A percentile compares a stretch with the other conserved stretches of the same genome.
Evolutionary conservation across 2,797 vertebrate species (phyloP).

Genomic region (Falco rusticolus): DNA sequence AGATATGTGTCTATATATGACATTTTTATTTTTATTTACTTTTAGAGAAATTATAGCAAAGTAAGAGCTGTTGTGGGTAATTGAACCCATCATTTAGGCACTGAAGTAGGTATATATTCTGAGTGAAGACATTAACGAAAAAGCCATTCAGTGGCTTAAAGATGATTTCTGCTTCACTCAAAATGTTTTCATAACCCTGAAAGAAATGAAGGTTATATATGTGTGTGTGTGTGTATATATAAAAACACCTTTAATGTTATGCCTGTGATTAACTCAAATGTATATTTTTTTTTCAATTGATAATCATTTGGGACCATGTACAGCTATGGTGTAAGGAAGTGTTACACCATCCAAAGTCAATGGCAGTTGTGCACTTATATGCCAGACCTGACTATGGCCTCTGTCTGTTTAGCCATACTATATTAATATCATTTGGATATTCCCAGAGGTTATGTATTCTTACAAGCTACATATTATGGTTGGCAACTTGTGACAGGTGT

Average conservation of each 20-base stretch:
- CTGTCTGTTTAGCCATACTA: slow-evolving; percentile 28
- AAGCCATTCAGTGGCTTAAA: neutral
- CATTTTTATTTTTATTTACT: neutral
- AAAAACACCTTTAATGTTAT: neutral
- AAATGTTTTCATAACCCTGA: neutral
- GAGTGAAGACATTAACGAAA: neutral
- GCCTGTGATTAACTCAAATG: neutral
- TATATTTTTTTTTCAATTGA: neutral
- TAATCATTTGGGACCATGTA: neutral
- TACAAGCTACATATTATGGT: neutral
- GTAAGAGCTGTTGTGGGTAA: neutral
- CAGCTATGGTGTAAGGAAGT: neutral
- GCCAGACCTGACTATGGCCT: neutral
- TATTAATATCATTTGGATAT: slow-evolving; percentile 49
- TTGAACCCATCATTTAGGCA: neutral
- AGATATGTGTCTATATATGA: neutral
- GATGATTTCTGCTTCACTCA: neutral
- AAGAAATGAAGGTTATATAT: neutral
- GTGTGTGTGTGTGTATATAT: neutral
- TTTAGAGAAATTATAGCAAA: neutral
- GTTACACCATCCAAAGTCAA: neutral
- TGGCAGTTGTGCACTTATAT: neutral
- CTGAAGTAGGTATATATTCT: neutral
- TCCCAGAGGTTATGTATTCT: slow-evolving; percentile 40
- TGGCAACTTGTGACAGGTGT: slow-evolving; percentile 54